Conservation (phyloP, 1,140 invertebrate genomes). For the Hylyphantes graminicola region DNA sequence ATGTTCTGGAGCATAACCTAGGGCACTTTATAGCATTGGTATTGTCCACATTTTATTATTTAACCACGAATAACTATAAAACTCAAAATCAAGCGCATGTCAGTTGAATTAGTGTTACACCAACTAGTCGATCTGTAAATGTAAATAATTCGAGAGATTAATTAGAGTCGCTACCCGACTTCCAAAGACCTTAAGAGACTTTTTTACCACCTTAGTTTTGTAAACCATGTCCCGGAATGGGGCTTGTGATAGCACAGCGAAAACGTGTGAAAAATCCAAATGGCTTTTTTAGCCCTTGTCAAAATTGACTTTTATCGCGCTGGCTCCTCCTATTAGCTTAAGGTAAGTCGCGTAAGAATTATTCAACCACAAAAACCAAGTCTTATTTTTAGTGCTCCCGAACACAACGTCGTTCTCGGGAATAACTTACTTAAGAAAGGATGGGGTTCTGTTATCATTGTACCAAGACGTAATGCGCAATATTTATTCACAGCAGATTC, state of each 20-base stretch:
- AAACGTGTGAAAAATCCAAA: constrained; percentile 58
- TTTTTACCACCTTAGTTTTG: constrained; percentile 33
- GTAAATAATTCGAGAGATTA: constrained; percentile 58
- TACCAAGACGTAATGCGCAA: too few relatives aligned
- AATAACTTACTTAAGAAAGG: too few relatives aligned
- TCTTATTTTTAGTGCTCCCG: too few relatives aligned
- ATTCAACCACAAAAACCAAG: constrained; percentile 45
- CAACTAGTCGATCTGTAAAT: constrained; percentile 31
- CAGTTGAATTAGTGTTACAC: too few relatives aligned
- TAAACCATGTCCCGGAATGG: constrained; percentile 38
- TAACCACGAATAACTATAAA: too few relatives aligned
- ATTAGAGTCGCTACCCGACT: constrained; percentile 54
- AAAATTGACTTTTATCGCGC: constrained; percentile 54
- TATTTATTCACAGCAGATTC: too few relatives aligned
- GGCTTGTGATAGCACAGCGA: constrained; percentile 16
- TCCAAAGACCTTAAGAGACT: constrained; percentile 31
- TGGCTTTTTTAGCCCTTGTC: constrained; percentile 38
- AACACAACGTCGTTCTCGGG: too few relatives aligned
- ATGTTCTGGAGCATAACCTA: too few relatives aligned
- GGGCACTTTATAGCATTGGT: too few relatives aligned
- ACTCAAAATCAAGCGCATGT: too few relatives aligned
- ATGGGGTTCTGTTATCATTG: too few relatives aligned
- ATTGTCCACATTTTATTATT: too few relatives aligned
- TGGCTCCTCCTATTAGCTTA: constrained; percentile 11
- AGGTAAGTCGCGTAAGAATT: not conserved